phyloP scores from a whole-genome alignment of 2,113 vertebrate genomes.

The Galemys pyrenaicus region DNA sequence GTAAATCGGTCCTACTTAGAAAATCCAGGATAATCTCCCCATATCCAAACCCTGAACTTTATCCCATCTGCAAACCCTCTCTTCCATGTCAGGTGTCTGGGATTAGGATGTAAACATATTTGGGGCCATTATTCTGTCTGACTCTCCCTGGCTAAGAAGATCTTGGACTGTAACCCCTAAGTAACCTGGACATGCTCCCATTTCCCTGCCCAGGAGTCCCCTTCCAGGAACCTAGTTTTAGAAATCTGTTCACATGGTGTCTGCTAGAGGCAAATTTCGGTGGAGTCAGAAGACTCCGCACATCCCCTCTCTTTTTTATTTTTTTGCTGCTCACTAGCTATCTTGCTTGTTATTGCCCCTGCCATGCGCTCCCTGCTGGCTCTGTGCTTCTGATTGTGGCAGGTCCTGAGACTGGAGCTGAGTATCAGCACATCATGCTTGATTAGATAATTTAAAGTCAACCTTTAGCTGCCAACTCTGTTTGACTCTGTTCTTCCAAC shows the following conservation, averaged over 20 bases:
- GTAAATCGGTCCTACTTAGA: not conserved
- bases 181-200: not conserved
- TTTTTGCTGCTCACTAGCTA: not conserved
- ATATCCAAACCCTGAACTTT: not conserved
- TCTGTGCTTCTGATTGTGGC: not conserved
- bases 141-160: not conserved
- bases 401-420: not conserved
- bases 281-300: not conserved
- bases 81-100: not conserved
- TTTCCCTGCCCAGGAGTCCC: not conserved
- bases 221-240: not conserved
- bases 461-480: accelerated
- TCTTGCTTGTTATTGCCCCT: not conserved
- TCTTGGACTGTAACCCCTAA: not conserved
- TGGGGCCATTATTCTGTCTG: not conserved
- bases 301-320: not conserved
- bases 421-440: not conserved
- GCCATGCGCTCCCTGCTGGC: not conserved
- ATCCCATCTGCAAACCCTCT: not conserved
- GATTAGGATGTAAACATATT: not conserved
- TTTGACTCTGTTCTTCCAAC: not conserved
- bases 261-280: not conserved
- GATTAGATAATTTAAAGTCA: not conserved
- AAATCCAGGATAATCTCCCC: not conserved
- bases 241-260: not conserved